Evolutionary conservation across 2,113 vertebrate species (phyloP).

Genomic region (Axis porcinus): DNA sequence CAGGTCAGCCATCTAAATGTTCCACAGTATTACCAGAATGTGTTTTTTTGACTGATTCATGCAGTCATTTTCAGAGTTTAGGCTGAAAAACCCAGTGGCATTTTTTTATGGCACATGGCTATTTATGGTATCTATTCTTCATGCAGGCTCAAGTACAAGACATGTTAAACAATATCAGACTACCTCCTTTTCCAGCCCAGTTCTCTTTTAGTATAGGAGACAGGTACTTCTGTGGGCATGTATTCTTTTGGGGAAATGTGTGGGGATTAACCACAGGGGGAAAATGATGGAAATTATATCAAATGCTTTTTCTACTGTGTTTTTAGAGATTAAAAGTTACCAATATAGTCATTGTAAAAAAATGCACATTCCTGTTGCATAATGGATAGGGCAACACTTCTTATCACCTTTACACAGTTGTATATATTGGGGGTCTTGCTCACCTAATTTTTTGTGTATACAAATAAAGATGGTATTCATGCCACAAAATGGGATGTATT

Average conservation of each 20-base stretch:
- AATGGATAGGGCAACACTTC: background rate
- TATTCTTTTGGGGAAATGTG: background rate
- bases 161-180: background rate
- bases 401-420: background rate
- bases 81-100: background rate
- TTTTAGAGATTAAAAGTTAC: background rate
- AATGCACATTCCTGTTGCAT: background rate
- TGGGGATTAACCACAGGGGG: background rate
- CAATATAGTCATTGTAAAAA: background rate
- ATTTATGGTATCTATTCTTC: background rate
- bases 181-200: background rate
- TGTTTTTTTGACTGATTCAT: background rate
- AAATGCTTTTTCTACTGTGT: background rate
- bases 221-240: background rate
- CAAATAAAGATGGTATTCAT: background rate
- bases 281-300: background rate
- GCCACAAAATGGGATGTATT: background rate
- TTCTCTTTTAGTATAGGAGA: background rate
- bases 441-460: background rate
- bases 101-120: background rate
- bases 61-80: slow-evolving; percentile 18
- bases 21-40: background rate
- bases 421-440: background rate
- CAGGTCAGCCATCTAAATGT: background rate
- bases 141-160: background rate